Percentiles rank a stretch among this genome's conserved stretches.
Evolutionary conservation across 2,888 invertebrate genomes (phyloP).

Genomic region (Sussaba pulchella): DNA sequence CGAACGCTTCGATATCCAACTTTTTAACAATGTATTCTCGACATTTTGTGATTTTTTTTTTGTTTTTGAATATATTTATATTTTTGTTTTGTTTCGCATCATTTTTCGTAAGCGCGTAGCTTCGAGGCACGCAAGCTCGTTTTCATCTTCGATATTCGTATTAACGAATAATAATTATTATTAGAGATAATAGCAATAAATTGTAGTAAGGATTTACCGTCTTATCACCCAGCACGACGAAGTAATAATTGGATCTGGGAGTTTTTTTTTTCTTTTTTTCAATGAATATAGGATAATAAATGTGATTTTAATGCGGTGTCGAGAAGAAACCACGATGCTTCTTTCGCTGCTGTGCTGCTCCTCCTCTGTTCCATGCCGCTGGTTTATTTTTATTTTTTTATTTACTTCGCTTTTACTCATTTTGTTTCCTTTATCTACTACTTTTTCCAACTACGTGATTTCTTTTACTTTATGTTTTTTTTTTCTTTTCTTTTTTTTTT

Average conservation of each 20-base stretch:
- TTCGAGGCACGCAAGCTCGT: conserved; percentile 23
- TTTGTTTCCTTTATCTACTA: conserved; percentile 47
- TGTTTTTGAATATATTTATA: too few relatives aligned
- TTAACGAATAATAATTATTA: conserved; percentile 63
- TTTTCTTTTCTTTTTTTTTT: conserved; percentile 2
- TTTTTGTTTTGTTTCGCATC: conserved; percentile 30
- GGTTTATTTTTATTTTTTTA: conserved; percentile 39
- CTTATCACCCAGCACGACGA: conserved; percentile 83
- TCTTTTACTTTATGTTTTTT: conserved; percentile 26
- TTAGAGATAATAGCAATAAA: conserved; percentile 81
- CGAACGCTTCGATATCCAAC: conserved; percentile 28
- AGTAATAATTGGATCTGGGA: conserved; percentile 78
- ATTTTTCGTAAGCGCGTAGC: too few relatives aligned
- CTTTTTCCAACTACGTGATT: conserved; percentile 45
- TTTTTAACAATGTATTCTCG: too few relatives aligned
- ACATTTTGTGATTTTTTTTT: too few relatives aligned
- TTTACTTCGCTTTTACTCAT: conserved; percentile 53
- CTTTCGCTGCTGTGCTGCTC: conserved; percentile 58
- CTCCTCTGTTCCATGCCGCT: conserved; percentile 62
- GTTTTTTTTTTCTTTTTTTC: too few relatives aligned
- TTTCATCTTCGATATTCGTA: conserved; percentile 76
- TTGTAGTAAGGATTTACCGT: conserved; percentile 81
- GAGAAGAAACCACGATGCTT: conserved; percentile 59
- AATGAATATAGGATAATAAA: conserved; percentile 73
- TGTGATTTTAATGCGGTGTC: conserved; percentile 72